Conservation (phyloP, 2,113 vertebrate species). For the Aplodontia rufa region DNA sequence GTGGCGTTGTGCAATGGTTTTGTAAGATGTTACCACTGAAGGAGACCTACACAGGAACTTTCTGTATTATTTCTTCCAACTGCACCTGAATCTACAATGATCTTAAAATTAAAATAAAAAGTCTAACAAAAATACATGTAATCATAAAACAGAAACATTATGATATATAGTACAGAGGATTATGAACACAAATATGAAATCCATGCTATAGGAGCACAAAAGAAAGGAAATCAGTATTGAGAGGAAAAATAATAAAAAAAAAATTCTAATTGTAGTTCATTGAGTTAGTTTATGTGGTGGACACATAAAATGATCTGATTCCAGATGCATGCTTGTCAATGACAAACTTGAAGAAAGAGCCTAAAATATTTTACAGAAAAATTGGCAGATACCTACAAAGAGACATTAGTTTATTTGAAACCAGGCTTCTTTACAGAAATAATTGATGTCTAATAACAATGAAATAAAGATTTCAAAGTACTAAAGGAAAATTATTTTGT, state of each 20-base stretch:
- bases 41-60: not conserved
- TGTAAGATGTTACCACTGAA: not conserved
- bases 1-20: not conserved
- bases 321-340: not conserved
- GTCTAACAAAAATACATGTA: not conserved
- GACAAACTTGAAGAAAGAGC: not conserved
- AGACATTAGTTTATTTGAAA: not conserved
- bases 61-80: not conserved
- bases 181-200: not conserved
- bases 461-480: not conserved
- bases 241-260: not conserved
- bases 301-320: not conserved
- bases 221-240: not conserved
- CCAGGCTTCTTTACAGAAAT: not conserved
- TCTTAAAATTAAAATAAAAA: not conserved
- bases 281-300: not conserved
- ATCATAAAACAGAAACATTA: not conserved
- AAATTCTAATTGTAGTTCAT: no score
- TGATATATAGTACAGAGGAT: not conserved
- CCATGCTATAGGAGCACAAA: not conserved
- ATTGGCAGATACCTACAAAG: not conserved
- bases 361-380: not conserved
- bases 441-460: not conserved
- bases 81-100: not conserved
- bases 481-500: slow-evolving; percentile 23